Evolutionary conservation across 2,888 invertebrate species (phyloP), one percentile per base, ranked within the genome.

Genomic region (Acleris literana): DNA sequence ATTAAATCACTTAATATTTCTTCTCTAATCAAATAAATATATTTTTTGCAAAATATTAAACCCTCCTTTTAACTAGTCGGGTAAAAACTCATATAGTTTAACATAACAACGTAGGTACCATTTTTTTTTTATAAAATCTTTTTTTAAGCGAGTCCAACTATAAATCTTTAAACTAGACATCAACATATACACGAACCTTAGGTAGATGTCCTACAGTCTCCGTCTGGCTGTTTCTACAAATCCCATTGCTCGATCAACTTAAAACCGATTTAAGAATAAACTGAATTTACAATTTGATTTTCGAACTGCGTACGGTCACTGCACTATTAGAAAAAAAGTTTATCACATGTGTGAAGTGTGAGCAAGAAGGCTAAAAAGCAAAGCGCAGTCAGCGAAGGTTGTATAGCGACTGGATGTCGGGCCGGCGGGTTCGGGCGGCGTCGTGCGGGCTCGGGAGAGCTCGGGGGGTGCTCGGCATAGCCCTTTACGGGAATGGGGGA

Each of bases 251-350:
- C 43, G 25, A 48, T 51, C 33, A 48, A 59, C 17, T 73, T 81
- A 76, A 70, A 68, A 66, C 63, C 76, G 80, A 76, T 71, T 71
- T 67, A 68, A 74, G 63, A 67, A 33, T 72, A 73, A 70, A 74
- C 61, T 69, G 68, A 70, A 63, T 68, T 68, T 55, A 65, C 70
- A 75, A 72, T 73, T 70, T 65, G 71, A 72, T 73, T 76, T 74
- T 68, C 57, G 51, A 52, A 48, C 54, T 43, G 57, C 54, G 56
- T 61, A 66, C 72, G 72, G 75, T 76, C 81, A 88, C 83, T 82
- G 79, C 83, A 87, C 85, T 81, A 72, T 78, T 73, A 71, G 63
- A 73, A 77, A 83, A 84, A 88, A 90, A 88, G 87, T 89, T 88
- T 77, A 76, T 77, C 83, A 87, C 85, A 86, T 85, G 83, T 84